Conservation (phyloP, 2,113 vertebrate genomes). For the Benitochromis conjunctus region DNA sequence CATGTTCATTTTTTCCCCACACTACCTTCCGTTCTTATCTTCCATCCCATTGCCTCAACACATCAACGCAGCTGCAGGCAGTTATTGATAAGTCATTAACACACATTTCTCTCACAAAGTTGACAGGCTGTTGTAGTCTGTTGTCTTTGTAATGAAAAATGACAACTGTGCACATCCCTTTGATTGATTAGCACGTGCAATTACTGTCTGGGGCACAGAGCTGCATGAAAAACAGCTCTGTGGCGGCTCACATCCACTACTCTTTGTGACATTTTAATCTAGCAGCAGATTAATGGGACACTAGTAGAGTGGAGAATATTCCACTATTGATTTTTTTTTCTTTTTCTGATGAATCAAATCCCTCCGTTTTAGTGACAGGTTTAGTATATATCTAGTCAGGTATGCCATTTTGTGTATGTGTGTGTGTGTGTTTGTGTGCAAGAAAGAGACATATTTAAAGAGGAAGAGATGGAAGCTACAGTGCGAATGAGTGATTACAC, state of each 20-base stretch:
- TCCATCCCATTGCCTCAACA: background rate
- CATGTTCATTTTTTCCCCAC: background rate
- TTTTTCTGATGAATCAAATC: slow-evolving; percentile 59
- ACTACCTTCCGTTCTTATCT: background rate
- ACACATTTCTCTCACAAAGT: slow-evolving; percentile 43
- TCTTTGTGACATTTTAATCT: slow-evolving; percentile 69
- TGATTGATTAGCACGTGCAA: slow-evolving; percentile 72
- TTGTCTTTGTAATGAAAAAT: slow-evolving; percentile 69
- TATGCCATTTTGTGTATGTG: background rate
- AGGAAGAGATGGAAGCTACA: background rate
- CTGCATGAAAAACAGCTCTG: slow-evolving; percentile 54
- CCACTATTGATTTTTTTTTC: slow-evolving; percentile 57
- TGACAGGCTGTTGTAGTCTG: slow-evolving; percentile 55
- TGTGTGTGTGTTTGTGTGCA: background rate
- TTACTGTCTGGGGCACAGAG: slow-evolving; percentile 59
- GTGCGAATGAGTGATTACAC: background rate
- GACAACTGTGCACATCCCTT: slow-evolving; percentile 34
- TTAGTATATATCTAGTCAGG: slow-evolving; percentile 33
- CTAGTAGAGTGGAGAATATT: slow-evolving; percentile 57
- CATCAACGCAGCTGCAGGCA: background rate
- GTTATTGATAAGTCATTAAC: slow-evolving; percentile 66
- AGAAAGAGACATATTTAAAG: background rate
- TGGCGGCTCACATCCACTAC: background rate
- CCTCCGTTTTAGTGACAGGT: slow-evolving; percentile 55
- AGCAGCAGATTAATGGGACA: slow-evolving; percentile 63